Evolutionary conservation across 2,888 invertebrate genomes (phyloP), one percentile per base, ranked within the genome.

Genomic region (Epinotia ramella): DNA sequence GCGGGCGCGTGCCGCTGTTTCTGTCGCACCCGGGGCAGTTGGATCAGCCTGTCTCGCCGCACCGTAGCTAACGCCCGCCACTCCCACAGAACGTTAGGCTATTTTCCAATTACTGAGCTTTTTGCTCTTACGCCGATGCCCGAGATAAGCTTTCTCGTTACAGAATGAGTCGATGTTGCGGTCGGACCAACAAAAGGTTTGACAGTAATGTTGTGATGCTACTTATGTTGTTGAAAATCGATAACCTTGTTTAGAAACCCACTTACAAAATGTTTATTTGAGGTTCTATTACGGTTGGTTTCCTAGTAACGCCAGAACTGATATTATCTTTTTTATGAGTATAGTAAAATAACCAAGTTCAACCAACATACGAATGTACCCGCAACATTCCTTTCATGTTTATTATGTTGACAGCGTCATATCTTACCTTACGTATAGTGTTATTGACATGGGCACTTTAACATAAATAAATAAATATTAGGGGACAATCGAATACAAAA

Each of bases 51-150:
- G 81, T 91, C 90, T 90, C 91, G 77, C 69, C 81, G 83, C 73
- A 77, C 79, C 81, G 82, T 79, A 70, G 80, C 80, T 82, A 81
- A 77, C 80, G 80, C 82, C 82, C 84, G 89, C 91, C 89, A 87
- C 93, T 84, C 93, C 93, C 89, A 91, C 88, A 80, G 80, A 82
- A 80, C 84, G 87, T 88, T 89, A 88, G 89, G 87, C 85, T 88
- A 88, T 91, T 91, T 93, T 93, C 92, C 93, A 92, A 93, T 93
- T 91, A 89, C 73, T 88, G 87, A 90, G 91, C 91, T 93, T 93
- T 94, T 92, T 91, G 91, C 89, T 82, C 83, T 80, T 81, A 84
- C 86, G 84, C 85, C 84, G 90, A 91, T 90, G 86, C 85, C 83
- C 81, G 84, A 89, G 91, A 91, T 93, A 92, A 91, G 90, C 91